Conservation (phyloP, 2,888 invertebrate species). For the Apodemia zela region DNA sequence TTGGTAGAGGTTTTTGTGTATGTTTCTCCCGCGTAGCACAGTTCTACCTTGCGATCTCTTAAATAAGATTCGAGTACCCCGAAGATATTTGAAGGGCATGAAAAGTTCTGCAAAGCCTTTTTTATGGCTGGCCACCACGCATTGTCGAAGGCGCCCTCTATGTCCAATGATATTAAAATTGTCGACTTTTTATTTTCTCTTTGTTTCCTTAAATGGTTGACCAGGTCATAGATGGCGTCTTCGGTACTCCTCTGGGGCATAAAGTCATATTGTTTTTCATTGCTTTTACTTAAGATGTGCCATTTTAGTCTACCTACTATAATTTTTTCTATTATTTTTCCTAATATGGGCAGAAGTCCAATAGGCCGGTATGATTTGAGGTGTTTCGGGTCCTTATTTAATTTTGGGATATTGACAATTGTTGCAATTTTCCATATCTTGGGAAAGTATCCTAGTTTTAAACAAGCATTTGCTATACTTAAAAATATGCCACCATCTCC, state of each 20-base stretch:
- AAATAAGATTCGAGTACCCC: neutral
- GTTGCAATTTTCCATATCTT: slow-evolving; percentile 26
- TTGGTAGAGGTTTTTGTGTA: neutral
- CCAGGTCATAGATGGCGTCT: neutral
- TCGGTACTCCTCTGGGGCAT: neutral
- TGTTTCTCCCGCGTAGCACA: neutral
- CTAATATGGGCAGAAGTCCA: neutral
- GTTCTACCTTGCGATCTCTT: neutral
- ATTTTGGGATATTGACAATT: slow-evolving; percentile 27
- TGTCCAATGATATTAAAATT: neutral
- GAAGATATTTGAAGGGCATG: neutral
- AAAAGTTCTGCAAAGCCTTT: neutral
- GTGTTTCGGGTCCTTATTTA: slow-evolving; percentile 24
- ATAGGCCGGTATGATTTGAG: slow-evolving; percentile 14
- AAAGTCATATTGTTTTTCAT: neutral
- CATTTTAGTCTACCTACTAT: neutral
- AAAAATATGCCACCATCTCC: slow-evolving; percentile 19
- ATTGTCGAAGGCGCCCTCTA: no score
- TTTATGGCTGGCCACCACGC: neutral
- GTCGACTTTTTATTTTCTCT: neutral
- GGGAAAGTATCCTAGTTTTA: slow-evolving; percentile 22
- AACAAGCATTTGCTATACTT: slow-evolving; percentile 24
- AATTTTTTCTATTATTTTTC: slow-evolving; percentile 4
- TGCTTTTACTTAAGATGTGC: neutral
- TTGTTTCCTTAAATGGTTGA: neutral